Evolutionary conservation across 2,888 invertebrate genomes (phyloP), one percentile per base, ranked within the genome.

Genomic region (Coremacera marginata): DNA sequence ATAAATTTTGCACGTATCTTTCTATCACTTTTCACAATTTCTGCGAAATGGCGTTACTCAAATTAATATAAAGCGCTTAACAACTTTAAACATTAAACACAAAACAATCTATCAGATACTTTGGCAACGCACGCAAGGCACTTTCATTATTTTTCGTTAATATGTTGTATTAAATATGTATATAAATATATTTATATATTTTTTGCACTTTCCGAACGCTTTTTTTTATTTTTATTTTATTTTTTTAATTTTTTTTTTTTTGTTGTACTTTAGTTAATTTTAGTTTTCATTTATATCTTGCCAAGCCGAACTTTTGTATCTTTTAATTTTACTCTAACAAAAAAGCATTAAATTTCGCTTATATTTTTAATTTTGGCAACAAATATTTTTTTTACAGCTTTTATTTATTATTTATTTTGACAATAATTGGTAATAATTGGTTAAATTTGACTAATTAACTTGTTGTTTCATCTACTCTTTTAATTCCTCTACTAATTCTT

Each of bases 61-160:
- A 68, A 51, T 68, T 22, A 19, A 67, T 67, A 19, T 16, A 44
- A 22, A 44, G 25, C 9, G 44, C 19, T 67, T 67, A 11, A 11
- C n/a, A 67, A 44, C 44, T 44, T 27, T 44, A 22, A 16, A 8
- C 25, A 34, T 44, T 44, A 22, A 49, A n/a, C 70, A 70, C 34
- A 57, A 55, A 62, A 62, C 49, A 62, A 73, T 49, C 72, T 37
- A 22, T 44, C 25, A 73, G 27, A 62, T 73, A 62, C 62, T 62
- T 73, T 51, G 22, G 37, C 27, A 25, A 70, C 27, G 37, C 71
- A 60, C 60, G 71, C 62, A 73, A 73, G 62, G 62, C 62, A 62
- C 62, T 73, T 70, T 52, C 25, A 52, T 70, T 70, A 34, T 52
- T 34, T 70, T 65, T 65, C 63, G 63, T 63, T 70, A 22, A 51